These are phyloP conservation scores for Amphipyra berbera DNA, from an alignment of 2,888 invertebrate genomes.

Conservation along the genomic window DNA sequence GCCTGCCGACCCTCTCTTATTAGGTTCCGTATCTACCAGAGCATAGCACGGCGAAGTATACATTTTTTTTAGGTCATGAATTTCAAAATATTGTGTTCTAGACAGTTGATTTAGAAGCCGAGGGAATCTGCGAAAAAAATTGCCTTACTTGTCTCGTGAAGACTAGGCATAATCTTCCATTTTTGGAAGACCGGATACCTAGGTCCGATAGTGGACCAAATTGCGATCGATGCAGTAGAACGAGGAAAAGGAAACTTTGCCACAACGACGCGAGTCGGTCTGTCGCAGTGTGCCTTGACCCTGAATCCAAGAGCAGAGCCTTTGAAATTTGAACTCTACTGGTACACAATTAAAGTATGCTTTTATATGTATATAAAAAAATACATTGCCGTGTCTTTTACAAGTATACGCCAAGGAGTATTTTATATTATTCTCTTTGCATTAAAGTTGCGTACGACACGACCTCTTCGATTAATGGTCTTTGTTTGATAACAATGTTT, in stretches of 20 bases:
- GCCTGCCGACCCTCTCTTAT: constrained; percentile 19
- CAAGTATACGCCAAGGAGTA: not conserved
- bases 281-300: constrained; percentile 38
- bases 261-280: constrained; percentile 4
- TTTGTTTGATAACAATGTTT: constrained; percentile 71
- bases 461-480: constrained; percentile 42
- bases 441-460: constrained; percentile 20
- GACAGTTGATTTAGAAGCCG: too few species aligned
- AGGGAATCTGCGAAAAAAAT: too few species aligned
- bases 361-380: not conserved
- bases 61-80: constrained; percentile 15
- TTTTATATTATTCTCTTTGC: constrained; percentile 20
- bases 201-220: not conserved
- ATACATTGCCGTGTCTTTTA: constrained; percentile 5
- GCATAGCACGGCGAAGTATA: constrained; percentile 3
- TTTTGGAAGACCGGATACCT: too few species aligned
- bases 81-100: too few species aligned
- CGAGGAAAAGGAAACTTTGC: constrained; percentile 10
- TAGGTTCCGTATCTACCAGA: constrained; percentile 17
- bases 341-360: rapidly evolving
- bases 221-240: constrained; percentile 14
- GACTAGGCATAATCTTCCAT: too few species aligned
- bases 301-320: constrained; percentile 15
- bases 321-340: constrained; percentile 25
- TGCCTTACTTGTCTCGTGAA: too few species aligned